Base-by-base conservation (phyloP, 2,113 vertebrate genomes). In the Rhinoptilus africanus region DNA sequence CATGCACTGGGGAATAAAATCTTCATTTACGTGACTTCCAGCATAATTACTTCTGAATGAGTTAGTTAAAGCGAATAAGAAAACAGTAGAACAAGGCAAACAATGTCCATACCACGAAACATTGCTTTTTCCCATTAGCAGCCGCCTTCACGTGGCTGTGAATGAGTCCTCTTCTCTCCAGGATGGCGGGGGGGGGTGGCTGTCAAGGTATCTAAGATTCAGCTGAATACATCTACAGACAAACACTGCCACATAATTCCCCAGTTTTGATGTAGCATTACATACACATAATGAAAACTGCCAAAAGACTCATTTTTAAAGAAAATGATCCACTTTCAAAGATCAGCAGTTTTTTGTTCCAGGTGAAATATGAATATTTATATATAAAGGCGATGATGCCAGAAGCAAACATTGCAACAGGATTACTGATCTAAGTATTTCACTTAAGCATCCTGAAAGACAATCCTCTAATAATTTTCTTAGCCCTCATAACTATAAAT, bases 341-440 rank as follows among this genome's bases (percentile, higher is more conserved):
- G 97, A 96, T 96, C 95, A 97, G 96, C 96, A 97, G 72, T 74
- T 89, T 98, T 97, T 95, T 95, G 92, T 97, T 96, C 84, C 51
- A 97, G 92, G 96, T 98, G 57, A 94, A 97, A 89, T 95, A 97
- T 97, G 91, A 98, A 98, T 98, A 98, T 97, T 97, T 97, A 97
- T 96, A 96, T 81, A 54, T 95, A 82, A 90, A 94, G 94, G 97
- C 20, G 26, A 97, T 88, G 85, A 97, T 93, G 92, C 97, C 95
- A 96, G 94, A 96, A 97, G 89, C 90, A 97, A 97, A 91, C 76
- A 96, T 63, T 95, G 88, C 88, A 93, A 88, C 14, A 89, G 45
- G 62, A 93, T 92, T 84, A 90, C 43, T 89, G 75, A 97, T 59
- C 89, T 60, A 81, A 96, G 63, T 21, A 77, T 88, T 92, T 94